Evolutionary conservation across 2,888 invertebrate genomes (phyloP), one percentile per base, ranked within the genome.

Genomic region (Pyrrhia umbra): DNA sequence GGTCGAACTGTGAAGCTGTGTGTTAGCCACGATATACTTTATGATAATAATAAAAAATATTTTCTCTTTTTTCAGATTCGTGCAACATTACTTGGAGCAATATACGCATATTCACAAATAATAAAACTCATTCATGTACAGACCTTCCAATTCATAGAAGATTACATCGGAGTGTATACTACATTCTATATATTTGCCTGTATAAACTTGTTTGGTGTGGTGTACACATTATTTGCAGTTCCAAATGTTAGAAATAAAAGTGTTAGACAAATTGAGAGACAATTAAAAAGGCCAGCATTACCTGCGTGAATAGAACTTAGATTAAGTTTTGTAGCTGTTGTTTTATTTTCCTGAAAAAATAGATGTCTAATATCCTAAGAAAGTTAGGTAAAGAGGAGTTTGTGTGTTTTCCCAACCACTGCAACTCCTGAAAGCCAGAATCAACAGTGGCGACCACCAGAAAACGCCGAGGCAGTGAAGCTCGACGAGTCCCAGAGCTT

Each of bases 101-200:
- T 92, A 1, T 91, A 85, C 80, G 70, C 85, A 0, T 93, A 90
- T 63, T 84, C 88, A 0, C 90, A 93, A 77, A 59, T 91, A 4
- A 65, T 93, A 2, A 90, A 88, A 60, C 79, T 94, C 0, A 39
- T 75, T 0, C 94, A 93, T 70, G 77, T 91, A 67, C 88, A 90
- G 68, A 86, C 90, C 27, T 89, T 90, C 82, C 75, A 85, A 63
- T 90, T 90, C 67, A 73, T 93, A 6, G 92, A 93, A 74, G 84
- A 89, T 13, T 85, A 88, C 72, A 75, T 92, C 39, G 93, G 94
- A 0, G 68, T 90, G 0, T 91, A 92, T 65, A 88, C 89, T 0
- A 66, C 90, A 8, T 85, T 92, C 47, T 93, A 92, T 66, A 82
- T 93, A 69, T 94, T 91, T 56, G 88, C 92, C 0, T 66, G 87